Percentiles rank a stretch among this genome's conserved stretches.
Conservation (phyloP, 2,113 vertebrate genomes). For the Ramphastos sulfuratus region DNA sequence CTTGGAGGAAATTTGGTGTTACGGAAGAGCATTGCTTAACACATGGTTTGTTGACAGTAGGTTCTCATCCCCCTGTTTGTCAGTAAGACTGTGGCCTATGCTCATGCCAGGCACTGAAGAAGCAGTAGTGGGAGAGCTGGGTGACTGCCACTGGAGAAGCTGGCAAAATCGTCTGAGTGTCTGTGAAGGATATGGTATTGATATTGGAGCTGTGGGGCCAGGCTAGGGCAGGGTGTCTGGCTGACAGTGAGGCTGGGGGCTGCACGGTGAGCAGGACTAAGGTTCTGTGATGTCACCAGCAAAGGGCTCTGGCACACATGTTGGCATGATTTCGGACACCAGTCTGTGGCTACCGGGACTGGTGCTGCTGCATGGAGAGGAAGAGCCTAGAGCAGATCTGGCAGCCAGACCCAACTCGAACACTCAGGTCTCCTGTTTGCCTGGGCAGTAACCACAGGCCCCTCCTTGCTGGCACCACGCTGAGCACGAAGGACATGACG, state of each 20-base stretch:
- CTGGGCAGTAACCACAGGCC: not conserved
- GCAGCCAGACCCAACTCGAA: rapidly evolving
- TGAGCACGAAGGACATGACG: not conserved
- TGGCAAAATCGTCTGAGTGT: not conserved
- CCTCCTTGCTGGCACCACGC: rapidly evolving
- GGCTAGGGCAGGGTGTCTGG: not conserved
- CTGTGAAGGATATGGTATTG: not conserved
- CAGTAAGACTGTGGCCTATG: rapidly evolving
- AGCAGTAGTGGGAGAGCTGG: not conserved
- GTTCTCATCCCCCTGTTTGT: not conserved
- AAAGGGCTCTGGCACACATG: rapidly evolving
- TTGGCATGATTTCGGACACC: rapidly evolving
- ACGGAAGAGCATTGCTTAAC: rapidly evolving
- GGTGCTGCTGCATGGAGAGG: rapidly evolving
- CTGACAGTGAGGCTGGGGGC: not conserved
- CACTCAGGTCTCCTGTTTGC: not conserved
- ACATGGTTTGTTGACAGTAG: not conserved
- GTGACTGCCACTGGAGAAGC: not conserved
- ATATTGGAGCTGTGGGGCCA: not conserved
- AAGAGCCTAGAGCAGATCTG: not conserved
- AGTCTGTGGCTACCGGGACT: not conserved
- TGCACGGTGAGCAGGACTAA: not conserved
- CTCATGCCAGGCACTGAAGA: rapidly evolving
- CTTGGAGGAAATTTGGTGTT: not conserved
- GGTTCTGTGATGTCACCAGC: not conserved